phyloP scores from a whole-genome alignment of 1,140 invertebrate genomes.

The Ceratitis capitata region DNA sequence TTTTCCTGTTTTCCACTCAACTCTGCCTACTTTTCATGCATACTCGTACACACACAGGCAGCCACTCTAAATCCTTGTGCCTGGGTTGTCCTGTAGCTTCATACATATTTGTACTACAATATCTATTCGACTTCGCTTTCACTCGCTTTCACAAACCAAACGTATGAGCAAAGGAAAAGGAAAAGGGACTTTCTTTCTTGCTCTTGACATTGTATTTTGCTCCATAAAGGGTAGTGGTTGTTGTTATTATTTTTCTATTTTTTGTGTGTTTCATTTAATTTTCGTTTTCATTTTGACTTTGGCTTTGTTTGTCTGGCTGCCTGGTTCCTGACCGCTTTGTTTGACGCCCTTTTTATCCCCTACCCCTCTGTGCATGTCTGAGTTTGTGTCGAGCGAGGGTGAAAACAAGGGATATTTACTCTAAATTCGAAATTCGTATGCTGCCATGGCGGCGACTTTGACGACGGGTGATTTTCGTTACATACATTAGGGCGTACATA shows the following conservation, averaged over 20 bases:
- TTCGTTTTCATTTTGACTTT: constrained; percentile 21
- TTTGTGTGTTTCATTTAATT: neutral
- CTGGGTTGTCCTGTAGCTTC: neutral
- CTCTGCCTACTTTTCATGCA: neutral
- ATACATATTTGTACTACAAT: neutral
- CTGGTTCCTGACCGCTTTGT: neutral
- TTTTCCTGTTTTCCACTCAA: neutral
- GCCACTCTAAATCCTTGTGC: neutral
- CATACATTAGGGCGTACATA: neutral
- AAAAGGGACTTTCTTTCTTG: constrained; percentile 34
- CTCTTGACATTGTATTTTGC: neutral
- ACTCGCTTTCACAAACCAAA: constrained; percentile 10
- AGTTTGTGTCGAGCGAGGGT: neutral
- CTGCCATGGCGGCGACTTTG: constrained; percentile 4
- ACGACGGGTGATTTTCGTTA: neutral
- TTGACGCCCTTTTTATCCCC: neutral
- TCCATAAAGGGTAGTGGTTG: neutral
- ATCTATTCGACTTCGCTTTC: constrained; percentile 2
- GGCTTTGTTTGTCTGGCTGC: constrained; percentile 12
- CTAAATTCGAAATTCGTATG: neutral
- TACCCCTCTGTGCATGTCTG: neutral
- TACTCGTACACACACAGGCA: too few species aligned
- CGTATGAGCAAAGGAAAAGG: constrained; percentile 14
- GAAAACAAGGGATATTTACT: neutral
- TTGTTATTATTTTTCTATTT: neutral